A percentile compares a stretch with the other conserved stretches of the same genome.
phyloP scores from a whole-genome alignment of 2,888 invertebrate species.

The Lochmaea crataegi region DNA sequence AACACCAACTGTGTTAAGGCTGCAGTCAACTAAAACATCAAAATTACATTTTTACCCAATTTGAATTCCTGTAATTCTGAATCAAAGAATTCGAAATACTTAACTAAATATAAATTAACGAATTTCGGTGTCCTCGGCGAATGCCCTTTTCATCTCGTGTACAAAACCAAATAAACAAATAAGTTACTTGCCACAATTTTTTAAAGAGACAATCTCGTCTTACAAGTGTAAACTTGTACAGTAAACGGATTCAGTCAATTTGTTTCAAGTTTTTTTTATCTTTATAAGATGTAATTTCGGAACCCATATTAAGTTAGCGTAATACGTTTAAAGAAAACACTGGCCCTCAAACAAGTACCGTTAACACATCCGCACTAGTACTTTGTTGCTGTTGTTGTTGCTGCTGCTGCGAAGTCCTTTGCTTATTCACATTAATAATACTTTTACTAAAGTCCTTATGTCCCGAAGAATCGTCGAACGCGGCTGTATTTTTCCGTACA shows the following conservation, averaged over 20 bases:
- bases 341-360: conserved; percentile 69
- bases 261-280: not conserved
- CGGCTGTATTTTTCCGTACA: conserved; percentile 84
- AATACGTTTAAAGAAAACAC: conserved; percentile 50
- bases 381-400: conserved; percentile 47
- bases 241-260: not conserved
- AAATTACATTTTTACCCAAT: no score
- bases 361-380: conserved; percentile 66
- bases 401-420: conserved; percentile 62
- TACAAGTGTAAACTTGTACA: not conserved
- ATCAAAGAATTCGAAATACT: no score
- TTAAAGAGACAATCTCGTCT: not conserved
- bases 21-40: no score
- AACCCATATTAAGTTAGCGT: conserved; percentile 20
- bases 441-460: conserved; percentile 84
- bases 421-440: conserved; percentile 72
- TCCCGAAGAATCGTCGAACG: conserved; percentile 68
- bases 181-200: not conserved
- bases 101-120: no score
- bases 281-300: conserved; percentile 17
- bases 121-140: no score
- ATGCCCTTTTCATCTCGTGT: no score
- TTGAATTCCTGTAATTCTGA: no score
- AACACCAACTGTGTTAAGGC: no score
- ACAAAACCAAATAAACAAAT: not conserved